Percentiles rank a stretch among this genome's conserved stretches.
Conservation (phyloP, 2,888 invertebrate species). For the Crematogaster levior region DNA sequence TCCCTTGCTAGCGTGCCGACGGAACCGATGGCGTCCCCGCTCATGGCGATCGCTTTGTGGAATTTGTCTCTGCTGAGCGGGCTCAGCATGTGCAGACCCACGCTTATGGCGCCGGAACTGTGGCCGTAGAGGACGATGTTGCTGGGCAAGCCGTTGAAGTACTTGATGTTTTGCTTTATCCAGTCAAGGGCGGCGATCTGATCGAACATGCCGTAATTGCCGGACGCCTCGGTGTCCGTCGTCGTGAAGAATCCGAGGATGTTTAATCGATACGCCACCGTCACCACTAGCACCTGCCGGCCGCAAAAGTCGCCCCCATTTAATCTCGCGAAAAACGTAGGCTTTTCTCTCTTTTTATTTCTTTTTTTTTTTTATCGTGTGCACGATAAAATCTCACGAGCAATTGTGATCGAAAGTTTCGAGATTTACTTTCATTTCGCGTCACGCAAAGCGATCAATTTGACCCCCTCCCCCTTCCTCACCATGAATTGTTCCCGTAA, state of each 20-base stretch:
- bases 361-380: background rate
- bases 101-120: conserved; percentile 92
- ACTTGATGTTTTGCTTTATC: conserved; percentile 91
- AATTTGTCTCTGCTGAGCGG: conserved; percentile 88
- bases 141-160: conserved; percentile 91
- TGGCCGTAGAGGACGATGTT: conserved; percentile 93
- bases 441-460: conserved; percentile 15
- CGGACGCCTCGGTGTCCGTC: conserved; percentile 91
- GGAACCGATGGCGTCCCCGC: conserved; percentile 90
- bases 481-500: background rate
- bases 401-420: conserved; percentile 34
- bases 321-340: background rate
- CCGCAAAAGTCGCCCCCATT: conserved; percentile 34
- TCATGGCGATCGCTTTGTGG: conserved; percentile 92
- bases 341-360: background rate
- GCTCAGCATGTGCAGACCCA: conserved; percentile 91
- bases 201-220: conserved; percentile 93
- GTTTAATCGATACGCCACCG: conserved; percentile 92
- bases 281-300: conserved; percentile 90
- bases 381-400: conserved; percentile 18
- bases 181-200: conserved; percentile 93
- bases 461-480: background rate
- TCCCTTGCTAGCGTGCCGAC: conserved; percentile 89
- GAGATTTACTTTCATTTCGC: conserved; percentile 25
- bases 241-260: conserved; percentile 95